Base-by-base conservation (phyloP, 2,888 invertebrate genomes). In the Dolichopus griseipennis region DNA sequence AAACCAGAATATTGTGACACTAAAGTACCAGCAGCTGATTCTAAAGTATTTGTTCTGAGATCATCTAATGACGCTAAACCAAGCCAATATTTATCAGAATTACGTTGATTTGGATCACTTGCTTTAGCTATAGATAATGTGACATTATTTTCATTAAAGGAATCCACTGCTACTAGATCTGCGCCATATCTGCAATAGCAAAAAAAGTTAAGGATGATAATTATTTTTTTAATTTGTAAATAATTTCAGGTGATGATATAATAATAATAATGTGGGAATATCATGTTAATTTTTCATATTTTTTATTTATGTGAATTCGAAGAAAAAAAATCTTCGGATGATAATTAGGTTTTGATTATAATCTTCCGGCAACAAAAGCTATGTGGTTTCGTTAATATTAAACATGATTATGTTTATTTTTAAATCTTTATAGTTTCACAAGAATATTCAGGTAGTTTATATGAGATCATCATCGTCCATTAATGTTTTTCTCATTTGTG, bases 1-100 rank as follows among this genome's bases (percentile, higher is more conserved):
- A 95, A 96, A 72, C 94, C 94, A 72, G 94, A 92, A 79, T 95
- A 95, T 82, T 95, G 95, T 9, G 95, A 94, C 70, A 95, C 92
- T 74, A 95, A 84, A 71, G 91, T 88, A 67, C 95, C 95, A 67
- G 93, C 92, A 34, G 95, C 94, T 6, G 95, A 95, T 83, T 95
- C 95, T 71, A 96, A 84, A n/a, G 95, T 95, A 81, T 95, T 95
- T 65, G 95, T 96, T 78, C 93, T 86, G 68, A 96, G 86, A 81
- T 95, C 94, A 81, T 95, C 95, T 70, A 95, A 86, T 52, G 95
- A 92, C 65, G 93, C 92, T 74, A 95, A 85, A 68, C 95, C 95
- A 70, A 95, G 83, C 95, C 95, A 95, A 82, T 94, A 95, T 78
- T 90, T 90, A 74, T 87, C 87, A 64, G 84, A 83, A 70, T 85